Conservation (phyloP, 2,797 vertebrate species). For the Sardinella longiceps region DNA sequence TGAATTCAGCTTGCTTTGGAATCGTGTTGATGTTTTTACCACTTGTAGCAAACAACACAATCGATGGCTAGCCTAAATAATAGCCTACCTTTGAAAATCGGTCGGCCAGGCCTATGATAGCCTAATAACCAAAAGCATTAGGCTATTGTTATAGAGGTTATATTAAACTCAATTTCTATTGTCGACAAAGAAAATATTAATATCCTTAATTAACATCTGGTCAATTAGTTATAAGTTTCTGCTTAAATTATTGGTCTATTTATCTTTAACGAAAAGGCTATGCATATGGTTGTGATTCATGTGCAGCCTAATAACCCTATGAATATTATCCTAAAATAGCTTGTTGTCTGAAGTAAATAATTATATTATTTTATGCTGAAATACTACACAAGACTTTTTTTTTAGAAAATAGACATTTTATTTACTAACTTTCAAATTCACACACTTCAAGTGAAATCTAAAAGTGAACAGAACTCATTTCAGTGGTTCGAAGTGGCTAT, state of each 20-base stretch:
- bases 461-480: constrained; percentile 59
- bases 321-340: too few species aligned
- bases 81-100: constrained; percentile 58
- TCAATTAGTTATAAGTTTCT: too few species aligned
- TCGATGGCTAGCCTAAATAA: constrained; percentile 74
- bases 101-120: constrained; percentile 33
- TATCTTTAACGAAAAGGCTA: neutral
- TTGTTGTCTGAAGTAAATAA: too few species aligned
- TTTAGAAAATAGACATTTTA: constrained; percentile 70
- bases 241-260: neutral
- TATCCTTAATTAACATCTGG: too few species aligned
- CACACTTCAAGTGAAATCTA: constrained; percentile 71
- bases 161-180: too few species aligned
- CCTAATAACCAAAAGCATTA: constrained; percentile 51
- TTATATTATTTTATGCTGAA: neutral
- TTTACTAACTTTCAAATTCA: constrained; percentile 76
- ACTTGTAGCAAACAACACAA: constrained; percentile 63
- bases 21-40: constrained; percentile 21
- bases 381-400: neutral
- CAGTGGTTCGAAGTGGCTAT: constrained; percentile 62
- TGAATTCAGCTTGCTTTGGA: constrained; percentile 51
- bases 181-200: neutral
- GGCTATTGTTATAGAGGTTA: too few species aligned
- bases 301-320: too few species aligned
- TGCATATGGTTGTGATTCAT: neutral